A percentile compares a stretch with the other conserved stretches of the same genome.
These are phyloP conservation scores for Chaunax sp. DNA, from an alignment of 2,797 vertebrate species.

Conservation along the genomic window DNA sequence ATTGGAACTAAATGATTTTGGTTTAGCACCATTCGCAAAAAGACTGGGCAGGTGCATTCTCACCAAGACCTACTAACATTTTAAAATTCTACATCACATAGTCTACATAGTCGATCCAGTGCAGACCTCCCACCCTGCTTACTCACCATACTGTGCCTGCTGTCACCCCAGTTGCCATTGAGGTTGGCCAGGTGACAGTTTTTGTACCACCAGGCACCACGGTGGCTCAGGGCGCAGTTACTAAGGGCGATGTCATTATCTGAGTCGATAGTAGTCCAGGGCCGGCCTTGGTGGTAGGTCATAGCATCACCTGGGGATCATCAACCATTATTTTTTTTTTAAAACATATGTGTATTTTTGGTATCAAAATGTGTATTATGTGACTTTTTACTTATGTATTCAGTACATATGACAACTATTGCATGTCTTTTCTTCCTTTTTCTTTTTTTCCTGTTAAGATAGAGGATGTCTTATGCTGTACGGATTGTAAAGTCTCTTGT, in stretches of 20 bases:
- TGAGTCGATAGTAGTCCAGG: slow-evolving; percentile 88
- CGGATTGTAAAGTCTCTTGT: background rate
- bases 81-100: too few relatives aligned
- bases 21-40: too few relatives aligned
- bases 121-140: background rate
- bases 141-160: slow-evolving; percentile 89
- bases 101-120: background rate
- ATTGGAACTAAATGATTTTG: too few relatives aligned
- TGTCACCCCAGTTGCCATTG: slow-evolving; percentile 87
- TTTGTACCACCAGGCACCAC: slow-evolving; percentile 91
- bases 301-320: slow-evolving; percentile 87
- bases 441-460: too few relatives aligned
- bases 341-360: background rate
- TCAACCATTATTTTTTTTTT: slow-evolving; percentile 5
- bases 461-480: background rate
- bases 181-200: slow-evolving; percentile 93
- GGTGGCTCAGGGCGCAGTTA: slow-evolving; percentile 89
- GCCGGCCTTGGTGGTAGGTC: slow-evolving; percentile 88
- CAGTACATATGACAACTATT: background rate
- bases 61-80: too few relatives aligned
- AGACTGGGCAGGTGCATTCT: too few relatives aligned
- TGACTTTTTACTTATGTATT: background rate
- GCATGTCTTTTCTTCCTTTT: too few relatives aligned
- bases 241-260: slow-evolving; percentile 91
- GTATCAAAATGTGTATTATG: background rate